Percentiles rank a stretch among this genome's conserved stretches.
These are phyloP conservation scores for Fistularia tabacaria DNA, from an alignment of 2,797 vertebrate species.

Conservation along the genomic window DNA sequence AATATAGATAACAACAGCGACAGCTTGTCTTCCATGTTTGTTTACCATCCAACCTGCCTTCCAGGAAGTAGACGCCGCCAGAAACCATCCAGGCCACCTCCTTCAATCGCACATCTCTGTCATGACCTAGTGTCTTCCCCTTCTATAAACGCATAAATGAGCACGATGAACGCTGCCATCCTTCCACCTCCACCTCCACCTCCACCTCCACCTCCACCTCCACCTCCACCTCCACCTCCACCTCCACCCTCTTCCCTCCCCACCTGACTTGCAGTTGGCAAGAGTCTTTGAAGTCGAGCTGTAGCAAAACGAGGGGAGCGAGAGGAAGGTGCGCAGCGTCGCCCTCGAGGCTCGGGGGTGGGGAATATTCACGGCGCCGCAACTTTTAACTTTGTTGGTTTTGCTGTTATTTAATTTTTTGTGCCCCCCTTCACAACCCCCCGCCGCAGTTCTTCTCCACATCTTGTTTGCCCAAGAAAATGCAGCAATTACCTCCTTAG, in stretches of 20 bases:
- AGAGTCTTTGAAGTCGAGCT: slow-evolving; percentile 64
- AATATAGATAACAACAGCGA: too few relatives aligned
- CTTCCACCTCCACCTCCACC: background rate
- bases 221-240: too few relatives aligned
- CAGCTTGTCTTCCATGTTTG: too few relatives aligned
- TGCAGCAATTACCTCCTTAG: slow-evolving; percentile 49
- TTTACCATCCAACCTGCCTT: too few relatives aligned
- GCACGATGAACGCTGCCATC: too few relatives aligned
- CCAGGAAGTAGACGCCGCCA: too few relatives aligned
- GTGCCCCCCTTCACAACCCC: slow-evolving; percentile 37
- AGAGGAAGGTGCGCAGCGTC: slow-evolving; percentile 24
- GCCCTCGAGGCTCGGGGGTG: slow-evolving; percentile 46
- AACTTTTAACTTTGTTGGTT: slow-evolving; percentile 74
- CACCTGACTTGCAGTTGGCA: slow-evolving; percentile 60
- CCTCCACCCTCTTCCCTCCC: background rate
- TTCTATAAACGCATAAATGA: too few relatives aligned
- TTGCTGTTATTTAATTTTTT: slow-evolving; percentile 68
- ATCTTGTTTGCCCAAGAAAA: background rate
- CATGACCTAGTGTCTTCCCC: too few relatives aligned
- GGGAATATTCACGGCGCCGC: slow-evolving; percentile 63
- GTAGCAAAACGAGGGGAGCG: slow-evolving; percentile 24
- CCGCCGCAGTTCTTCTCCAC: slow-evolving; percentile 37
- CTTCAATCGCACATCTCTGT: too few relatives aligned
- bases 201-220: slow-evolving; percentile 36
- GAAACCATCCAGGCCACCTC: too few relatives aligned